These are phyloP conservation scores for Chelonoidis abingdonii DNA, from an alignment of 2,113 vertebrate genomes.

Conservation along the genomic window DNA sequence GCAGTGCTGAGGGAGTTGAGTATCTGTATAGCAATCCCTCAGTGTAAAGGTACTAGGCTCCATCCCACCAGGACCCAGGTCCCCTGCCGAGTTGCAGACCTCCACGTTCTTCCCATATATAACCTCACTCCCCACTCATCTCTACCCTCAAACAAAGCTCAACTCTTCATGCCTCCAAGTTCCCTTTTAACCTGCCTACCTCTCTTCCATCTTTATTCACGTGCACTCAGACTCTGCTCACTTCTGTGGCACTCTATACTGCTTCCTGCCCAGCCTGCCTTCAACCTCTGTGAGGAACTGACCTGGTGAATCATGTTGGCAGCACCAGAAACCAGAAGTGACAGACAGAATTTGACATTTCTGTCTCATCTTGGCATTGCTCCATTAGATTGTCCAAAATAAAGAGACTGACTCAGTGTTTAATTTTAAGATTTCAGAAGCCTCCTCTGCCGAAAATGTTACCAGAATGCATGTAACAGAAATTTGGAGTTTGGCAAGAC, in stretches of 20 bases:
- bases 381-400: not conserved
- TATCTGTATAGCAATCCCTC: not conserved
- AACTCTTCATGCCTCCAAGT: constrained; percentile 10
- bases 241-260: not conserved
- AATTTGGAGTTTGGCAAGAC: not conserved
- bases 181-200: not conserved
- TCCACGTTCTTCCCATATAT: not conserved
- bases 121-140: rapidly evolving
- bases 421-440: not conserved
- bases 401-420: not conserved
- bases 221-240: not conserved
- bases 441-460: not conserved
- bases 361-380: not conserved
- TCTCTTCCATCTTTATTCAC: not conserved
- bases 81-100: not conserved
- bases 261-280: not conserved
- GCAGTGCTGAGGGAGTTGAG: not conserved
- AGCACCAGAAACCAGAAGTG: not conserved
- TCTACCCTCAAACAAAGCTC: not conserved
- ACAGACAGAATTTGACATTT: not conserved
- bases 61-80: not conserved
- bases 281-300: not conserved
- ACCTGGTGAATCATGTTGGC: rapidly evolving
- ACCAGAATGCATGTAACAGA: not conserved
- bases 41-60: too few species aligned